Evolutionary conservation across 2,888 invertebrate genomes (phyloP), one percentile per base, ranked within the genome.

Genomic region (Habrosyne pyritoides): DNA sequence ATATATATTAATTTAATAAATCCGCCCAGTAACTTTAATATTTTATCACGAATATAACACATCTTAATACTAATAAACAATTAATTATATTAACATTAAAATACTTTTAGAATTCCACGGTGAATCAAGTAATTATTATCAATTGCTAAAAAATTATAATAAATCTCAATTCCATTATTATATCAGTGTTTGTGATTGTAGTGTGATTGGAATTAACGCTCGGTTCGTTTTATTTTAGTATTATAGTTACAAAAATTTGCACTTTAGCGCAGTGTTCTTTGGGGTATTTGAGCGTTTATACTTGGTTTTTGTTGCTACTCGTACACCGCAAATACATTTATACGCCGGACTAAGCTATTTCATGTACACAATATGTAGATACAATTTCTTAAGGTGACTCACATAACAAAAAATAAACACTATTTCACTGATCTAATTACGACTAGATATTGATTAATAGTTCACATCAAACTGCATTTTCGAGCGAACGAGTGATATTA

Each of bases 41-140:
- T 69, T 81, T 83, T 88, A 89, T 87, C 88, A 88, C 87, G 87
- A 87, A 79, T 87, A 81, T 83, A 87, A 87, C 86, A 86, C 79
- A 76, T 83, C 83, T 86, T 86, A 84, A 71, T 71, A 83, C 80
- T 85, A 84, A 69, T 82, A 85, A 88, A 87, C 84, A 86, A 84
- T 85, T 75, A 77, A 80, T 84, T 80, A 78, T 61, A 68, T 79
- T 84, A 84, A 85, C 82, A 84, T 83, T 85, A 82, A 82, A 86
- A 85, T 81, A 85, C 70, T 83, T 87, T 85, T 82, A 82, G 82
- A 84, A 84, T 84, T 78, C 77, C 83, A 79, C 76, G 81, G 79
- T 80, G 63, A 77, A 77, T 77, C 36, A 42, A 14, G 36, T 42
- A 18, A 36, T 14, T 75, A 30, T 60, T 67, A 75, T 80, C 71